Percentiles rank a stretch among this genome's conserved stretches.
Evolutionary conservation across 2,888 invertebrate genomes (phyloP).

Genomic region (Metallyticus violacea): DNA sequence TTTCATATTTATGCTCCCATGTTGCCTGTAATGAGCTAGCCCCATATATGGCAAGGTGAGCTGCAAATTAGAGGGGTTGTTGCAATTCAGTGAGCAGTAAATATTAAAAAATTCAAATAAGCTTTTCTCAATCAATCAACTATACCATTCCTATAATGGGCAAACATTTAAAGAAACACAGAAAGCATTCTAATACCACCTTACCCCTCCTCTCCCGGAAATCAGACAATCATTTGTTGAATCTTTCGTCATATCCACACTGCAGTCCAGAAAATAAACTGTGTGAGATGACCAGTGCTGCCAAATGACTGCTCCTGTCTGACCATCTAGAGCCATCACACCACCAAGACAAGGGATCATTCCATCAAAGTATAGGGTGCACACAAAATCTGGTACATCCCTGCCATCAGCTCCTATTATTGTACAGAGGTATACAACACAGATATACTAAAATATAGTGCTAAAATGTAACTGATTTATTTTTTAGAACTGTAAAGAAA

Average conservation of each 20-base stretch:
- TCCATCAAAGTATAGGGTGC: constrained; percentile 65
- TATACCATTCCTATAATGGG: too few species aligned
- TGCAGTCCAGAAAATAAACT: constrained; percentile 70
- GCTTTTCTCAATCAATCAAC: too few species aligned
- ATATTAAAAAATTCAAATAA: too few species aligned
- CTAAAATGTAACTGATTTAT: too few species aligned
- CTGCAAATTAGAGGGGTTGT: too few species aligned
- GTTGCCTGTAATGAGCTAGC: too few species aligned
- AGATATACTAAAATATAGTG: too few species aligned
- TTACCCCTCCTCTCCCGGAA: constrained; percentile 63
- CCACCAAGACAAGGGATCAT: constrained; percentile 70
- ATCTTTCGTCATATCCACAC: constrained; percentile 67
- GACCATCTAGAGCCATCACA: constrained; percentile 70
- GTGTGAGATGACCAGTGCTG: constrained; percentile 69
- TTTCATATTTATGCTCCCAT: too few species aligned
- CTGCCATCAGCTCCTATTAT: constrained; percentile 55
- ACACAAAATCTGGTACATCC: constrained; percentile 50
- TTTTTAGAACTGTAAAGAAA: too few species aligned
- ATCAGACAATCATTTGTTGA: constrained; percentile 68
- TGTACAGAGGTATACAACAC: background rate
- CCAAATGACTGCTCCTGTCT: constrained; percentile 69
- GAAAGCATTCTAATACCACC: constrained; percentile 34
- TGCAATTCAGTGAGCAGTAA: too few species aligned
- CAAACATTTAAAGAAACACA: background rate
- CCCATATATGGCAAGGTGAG: too few species aligned